These are phyloP conservation scores for Delia radicum DNA, from an alignment of 1,140 invertebrate genomes.

Conservation along the genomic window DNA sequence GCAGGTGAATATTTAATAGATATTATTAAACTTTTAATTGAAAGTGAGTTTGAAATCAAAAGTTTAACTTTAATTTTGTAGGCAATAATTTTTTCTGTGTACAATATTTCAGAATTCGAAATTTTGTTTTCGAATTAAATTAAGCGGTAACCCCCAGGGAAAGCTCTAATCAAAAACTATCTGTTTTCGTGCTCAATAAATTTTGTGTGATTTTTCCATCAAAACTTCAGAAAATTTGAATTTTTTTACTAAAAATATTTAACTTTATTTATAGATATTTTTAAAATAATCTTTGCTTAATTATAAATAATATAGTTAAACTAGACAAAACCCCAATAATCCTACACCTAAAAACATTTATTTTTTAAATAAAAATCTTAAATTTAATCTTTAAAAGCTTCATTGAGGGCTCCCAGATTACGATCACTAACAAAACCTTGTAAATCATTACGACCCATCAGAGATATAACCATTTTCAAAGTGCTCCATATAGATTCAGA, in stretches of 20 bases:
- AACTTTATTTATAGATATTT: not conserved
- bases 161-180: no score
- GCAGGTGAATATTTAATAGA: no score
- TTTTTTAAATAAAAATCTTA: not conserved
- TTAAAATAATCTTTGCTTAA: no score
- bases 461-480: conserved; percentile 82
- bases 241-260: not conserved
- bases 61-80: no score
- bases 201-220: no score
- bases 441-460: conserved; percentile 82
- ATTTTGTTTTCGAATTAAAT: no score
- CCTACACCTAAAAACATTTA: conserved; percentile 7
- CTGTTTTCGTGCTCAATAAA: not conserved
- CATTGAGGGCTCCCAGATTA: conserved; percentile 44
- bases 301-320: no score
- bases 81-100: no score
- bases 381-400: conserved; percentile 44
- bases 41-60: no score
- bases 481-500: conserved; percentile 95
- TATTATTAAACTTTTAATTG: no score
- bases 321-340: not conserved
- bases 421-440: conserved; percentile 42
- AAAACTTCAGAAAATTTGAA: not conserved
- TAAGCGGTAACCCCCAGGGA: no score
- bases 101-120: no score